Conservation (phyloP, 1,140 invertebrate genomes). For the Subanguina moxae region DNA sequence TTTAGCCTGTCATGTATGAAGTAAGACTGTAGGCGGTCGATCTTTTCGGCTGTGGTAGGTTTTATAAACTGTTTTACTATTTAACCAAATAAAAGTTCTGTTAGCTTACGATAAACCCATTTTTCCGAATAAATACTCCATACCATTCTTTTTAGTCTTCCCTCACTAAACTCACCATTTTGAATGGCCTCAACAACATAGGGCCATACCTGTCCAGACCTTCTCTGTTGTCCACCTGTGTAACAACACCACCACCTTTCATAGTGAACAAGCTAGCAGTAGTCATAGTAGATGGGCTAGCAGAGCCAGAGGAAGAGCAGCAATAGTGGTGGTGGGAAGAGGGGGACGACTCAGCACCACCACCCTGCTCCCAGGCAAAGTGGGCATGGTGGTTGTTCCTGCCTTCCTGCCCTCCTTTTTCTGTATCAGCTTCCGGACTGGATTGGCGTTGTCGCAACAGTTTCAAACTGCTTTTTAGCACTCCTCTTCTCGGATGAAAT, state of each 20-base stretch:
- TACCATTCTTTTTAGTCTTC: too few species aligned
- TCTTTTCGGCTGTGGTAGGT: too few species aligned
- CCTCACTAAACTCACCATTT: constrained; percentile 22
- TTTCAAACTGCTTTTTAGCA: neutral
- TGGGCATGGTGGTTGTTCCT: neutral
- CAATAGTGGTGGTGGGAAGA: neutral
- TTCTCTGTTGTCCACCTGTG: neutral
- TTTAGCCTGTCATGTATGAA: too few species aligned
- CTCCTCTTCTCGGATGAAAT: neutral
- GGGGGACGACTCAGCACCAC: neutral
- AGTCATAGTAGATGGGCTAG: neutral
- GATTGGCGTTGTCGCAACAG: neutral
- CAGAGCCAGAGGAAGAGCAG: neutral
- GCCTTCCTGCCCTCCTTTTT: neutral
- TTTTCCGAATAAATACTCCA: too few species aligned
- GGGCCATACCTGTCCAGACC: constrained; percentile 19
- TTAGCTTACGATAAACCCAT: too few species aligned
- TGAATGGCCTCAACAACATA: constrained; percentile 22
- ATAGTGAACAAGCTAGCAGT: neutral
- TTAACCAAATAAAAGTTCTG: too few species aligned
- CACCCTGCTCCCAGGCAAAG: neutral
- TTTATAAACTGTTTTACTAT: too few species aligned
- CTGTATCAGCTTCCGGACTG: neutral
- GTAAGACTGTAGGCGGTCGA: too few species aligned
- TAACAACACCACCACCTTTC: neutral